Conservation (phyloP, 2,797 vertebrate genomes). For the Emys orbicularis region DNA sequence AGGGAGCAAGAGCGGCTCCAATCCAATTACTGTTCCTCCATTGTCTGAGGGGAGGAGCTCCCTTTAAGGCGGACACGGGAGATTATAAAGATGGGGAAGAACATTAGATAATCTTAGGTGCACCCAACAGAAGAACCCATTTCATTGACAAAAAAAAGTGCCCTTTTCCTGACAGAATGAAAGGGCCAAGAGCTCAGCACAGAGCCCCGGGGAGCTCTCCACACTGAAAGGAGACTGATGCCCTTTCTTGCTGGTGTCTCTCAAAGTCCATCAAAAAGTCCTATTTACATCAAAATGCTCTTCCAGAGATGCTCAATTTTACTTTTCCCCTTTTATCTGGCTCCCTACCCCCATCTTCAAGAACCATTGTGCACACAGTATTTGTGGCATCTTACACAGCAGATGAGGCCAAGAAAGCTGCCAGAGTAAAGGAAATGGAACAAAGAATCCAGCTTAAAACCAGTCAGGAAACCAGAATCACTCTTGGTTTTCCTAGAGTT, state of each 20-base stretch:
- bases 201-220: conserved; percentile 1
- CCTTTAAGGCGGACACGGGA: not conserved
- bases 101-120: not conserved
- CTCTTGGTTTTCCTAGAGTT: conserved; percentile 49
- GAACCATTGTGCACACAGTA: conserved; percentile 40
- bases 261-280: conserved; percentile 69
- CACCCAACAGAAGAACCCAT: not conserved
- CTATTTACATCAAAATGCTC: conserved; percentile 76
- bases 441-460: conserved; percentile 42
- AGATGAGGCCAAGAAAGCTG: conserved; percentile 29
- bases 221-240: not conserved
- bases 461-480: conserved; percentile 54
- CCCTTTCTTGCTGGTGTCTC: conserved; percentile 59
- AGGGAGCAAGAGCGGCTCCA: not conserved
- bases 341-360: conserved; percentile 49
- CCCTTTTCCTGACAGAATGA: conserved; percentile 42
- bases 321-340: conserved; percentile 68
- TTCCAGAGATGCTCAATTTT: conserved; percentile 64
- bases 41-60: fast-evolving
- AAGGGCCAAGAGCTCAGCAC: not conserved
- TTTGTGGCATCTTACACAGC: not conserved
- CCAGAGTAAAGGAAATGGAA: conserved; percentile 35
- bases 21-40: not conserved
- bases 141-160: conserved; percentile 1
- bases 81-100: fast-evolving